Evolutionary conservation across 1,140 invertebrate genomes (phyloP), one percentile per base, ranked within the genome.

Genomic region (Cherax quadricarinatus): DNA sequence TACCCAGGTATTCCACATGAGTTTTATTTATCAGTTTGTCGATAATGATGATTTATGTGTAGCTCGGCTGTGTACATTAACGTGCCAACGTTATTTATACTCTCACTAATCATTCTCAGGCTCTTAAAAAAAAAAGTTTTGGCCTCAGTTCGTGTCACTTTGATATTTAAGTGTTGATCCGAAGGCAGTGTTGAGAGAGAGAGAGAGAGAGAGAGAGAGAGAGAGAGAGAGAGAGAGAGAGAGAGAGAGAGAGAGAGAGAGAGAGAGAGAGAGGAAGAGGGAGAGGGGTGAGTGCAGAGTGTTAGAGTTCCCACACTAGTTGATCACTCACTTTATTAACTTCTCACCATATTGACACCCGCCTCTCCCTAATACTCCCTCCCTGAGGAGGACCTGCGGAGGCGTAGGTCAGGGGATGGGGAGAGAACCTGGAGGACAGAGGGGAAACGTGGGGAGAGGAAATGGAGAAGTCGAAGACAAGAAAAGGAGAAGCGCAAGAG

Each of bases 231-330:
- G 75, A 60, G 75, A 73, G 62, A 73, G 62, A 73, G 73, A 78
- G 73, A 73, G 62, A 73, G 62, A 86, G 85, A 86, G 62, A 86
- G 85, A 86, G 84, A 86, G 62, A 86, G 84, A 86, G 84, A 73
- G 48, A 48, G 70, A 24, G 49, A 24, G 16, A n/a, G 16, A n/a
- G 57, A 16, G n/a, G 0, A 60, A 66, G 41, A 70, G 83, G 48
- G 62, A 60, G 30, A 24, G 30, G 80, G 30, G 57, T 41, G 14
- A 6, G 14, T 4, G 62, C 53, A 57, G 53, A 12, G 5, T 57
- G 53, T 57, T 4, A 57, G 53, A 57, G 53, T 57, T 57, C 53
- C 24, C 48, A 48, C 79, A 80, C 12, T 10, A 80, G 6, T n/a
- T 82, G 49, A 82, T 82, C 80, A n/a, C 80, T 82, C 49, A 49